phyloP scores from a whole-genome alignment of 2,113 vertebrate genomes.

The Octodon degus region DNA sequence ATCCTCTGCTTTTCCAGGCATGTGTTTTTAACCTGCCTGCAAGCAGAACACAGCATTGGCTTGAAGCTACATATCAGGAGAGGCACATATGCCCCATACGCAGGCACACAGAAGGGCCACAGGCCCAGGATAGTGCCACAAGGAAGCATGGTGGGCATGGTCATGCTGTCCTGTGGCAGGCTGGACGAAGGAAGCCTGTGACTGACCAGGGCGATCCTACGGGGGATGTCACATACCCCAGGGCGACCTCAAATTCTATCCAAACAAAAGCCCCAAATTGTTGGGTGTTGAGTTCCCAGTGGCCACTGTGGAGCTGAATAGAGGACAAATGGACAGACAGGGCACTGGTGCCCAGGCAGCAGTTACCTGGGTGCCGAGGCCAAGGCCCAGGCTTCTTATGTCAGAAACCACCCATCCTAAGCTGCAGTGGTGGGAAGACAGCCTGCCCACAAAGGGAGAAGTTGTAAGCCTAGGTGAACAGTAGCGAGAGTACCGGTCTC shows the following conservation, averaged over 20 bases:
- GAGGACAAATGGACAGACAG: background rate
- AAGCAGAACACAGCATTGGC: background rate
- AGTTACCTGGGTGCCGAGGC: background rate
- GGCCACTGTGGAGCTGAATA: background rate
- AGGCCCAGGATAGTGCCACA: rapidly evolving
- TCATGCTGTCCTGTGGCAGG: rapidly evolving
- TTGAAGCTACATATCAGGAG: background rate
- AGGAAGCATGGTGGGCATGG: background rate
- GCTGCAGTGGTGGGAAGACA: background rate
- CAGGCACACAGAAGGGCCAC: no score
- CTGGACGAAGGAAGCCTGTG: background rate
- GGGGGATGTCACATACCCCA: rapidly evolving
- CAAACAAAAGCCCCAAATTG: background rate
- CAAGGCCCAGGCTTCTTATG: background rate
- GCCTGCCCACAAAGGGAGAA: background rate
- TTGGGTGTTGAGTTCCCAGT: background rate
- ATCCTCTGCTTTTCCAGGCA: conserved; percentile 1
- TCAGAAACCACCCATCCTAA: background rate
- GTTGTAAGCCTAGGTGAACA: rapidly evolving
- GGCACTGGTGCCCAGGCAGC: background rate
- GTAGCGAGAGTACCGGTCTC: no score
- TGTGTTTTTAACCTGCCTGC: background rate
- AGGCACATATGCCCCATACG: background rate
- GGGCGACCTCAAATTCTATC: background rate
- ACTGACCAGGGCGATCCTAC: background rate